A percentile compares a stretch with the other conserved stretches of the same genome.
Conservation (phyloP, 2,113 vertebrate genomes). For the Bufo gargarizans region DNA sequence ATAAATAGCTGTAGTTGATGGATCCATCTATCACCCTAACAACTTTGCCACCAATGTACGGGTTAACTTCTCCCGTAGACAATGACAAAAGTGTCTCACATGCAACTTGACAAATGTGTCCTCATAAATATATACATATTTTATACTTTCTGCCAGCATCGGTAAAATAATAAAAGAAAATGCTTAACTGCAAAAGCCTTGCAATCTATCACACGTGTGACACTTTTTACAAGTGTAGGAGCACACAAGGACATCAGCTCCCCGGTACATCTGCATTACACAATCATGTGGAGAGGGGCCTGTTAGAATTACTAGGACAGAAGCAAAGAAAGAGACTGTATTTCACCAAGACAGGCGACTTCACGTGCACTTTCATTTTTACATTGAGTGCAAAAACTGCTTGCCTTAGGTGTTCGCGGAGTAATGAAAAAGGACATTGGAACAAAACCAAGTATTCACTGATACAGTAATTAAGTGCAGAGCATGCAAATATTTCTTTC, state of each 20-base stretch:
- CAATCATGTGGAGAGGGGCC: not conserved
- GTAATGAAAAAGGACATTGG: constrained; percentile 29
- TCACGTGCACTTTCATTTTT: constrained; percentile 1
- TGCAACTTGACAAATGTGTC: constrained; percentile 14
- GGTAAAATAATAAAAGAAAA: constrained; percentile 13
- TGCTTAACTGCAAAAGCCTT: constrained; percentile 9
- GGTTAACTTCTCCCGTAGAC: constrained; percentile 11
- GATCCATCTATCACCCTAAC: not conserved
- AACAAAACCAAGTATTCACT: constrained; percentile 25
- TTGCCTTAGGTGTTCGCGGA: not conserved
- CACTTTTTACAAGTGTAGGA: not conserved
- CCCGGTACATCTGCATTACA: constrained; percentile 14
- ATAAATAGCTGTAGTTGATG: constrained; percentile 13
- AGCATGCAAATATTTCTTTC: constrained; percentile 15
- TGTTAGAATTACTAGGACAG: not conserved
- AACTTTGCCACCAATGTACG: not conserved
- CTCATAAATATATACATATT: constrained; percentile 14
- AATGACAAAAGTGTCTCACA: constrained; percentile 1
- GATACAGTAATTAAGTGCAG: constrained; percentile 22
- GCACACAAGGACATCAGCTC: constrained; percentile 24
- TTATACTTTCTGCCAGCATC: not conserved
- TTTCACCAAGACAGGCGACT: constrained; percentile 7
- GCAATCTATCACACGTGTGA: constrained; percentile 24
- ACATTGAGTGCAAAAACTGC: constrained; percentile 8
- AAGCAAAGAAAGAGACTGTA: not conserved